Conservation (phyloP, 2,888 invertebrate genomes). For the Belgica antarctica region DNA sequence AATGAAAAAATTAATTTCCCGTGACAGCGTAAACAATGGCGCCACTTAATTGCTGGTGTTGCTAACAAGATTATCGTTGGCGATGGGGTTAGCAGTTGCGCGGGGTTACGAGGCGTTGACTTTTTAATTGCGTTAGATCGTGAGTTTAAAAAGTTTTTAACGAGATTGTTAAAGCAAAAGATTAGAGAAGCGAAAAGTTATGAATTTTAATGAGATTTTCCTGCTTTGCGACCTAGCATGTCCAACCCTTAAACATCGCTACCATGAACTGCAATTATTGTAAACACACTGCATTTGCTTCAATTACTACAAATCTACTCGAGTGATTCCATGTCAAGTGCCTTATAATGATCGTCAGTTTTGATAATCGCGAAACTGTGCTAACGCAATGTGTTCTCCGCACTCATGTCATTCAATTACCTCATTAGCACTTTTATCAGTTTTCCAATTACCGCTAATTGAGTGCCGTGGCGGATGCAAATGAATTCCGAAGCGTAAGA, state of each 20-base stretch:
- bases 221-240: too few relatives aligned
- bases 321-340: slow-evolving; percentile 20
- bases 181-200: too few relatives aligned
- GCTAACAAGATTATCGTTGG: background rate
- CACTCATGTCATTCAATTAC: background rate
- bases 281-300: too few relatives aligned
- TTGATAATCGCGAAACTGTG: background rate
- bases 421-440: slow-evolving; percentile 17
- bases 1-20: slow-evolving; percentile 2
- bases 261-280: too few relatives aligned
- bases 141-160: too few relatives aligned
- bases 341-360: slow-evolving; percentile 34
- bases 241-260: too few relatives aligned
- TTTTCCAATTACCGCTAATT: slow-evolving; percentile 3
- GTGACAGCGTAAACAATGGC: background rate
- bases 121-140: too few relatives aligned
- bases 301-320: background rate
- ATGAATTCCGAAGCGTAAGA: background rate
- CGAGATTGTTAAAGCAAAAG: too few relatives aligned
- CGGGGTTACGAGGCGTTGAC: too few relatives aligned
- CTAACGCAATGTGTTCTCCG: background rate
- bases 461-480: slow-evolving; percentile 7
- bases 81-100: too few relatives aligned
- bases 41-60: background rate
- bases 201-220: too few relatives aligned